Evolutionary conservation across 2,797 vertebrate genomes (phyloP).

Genomic region (Clangula hyemalis): DNA sequence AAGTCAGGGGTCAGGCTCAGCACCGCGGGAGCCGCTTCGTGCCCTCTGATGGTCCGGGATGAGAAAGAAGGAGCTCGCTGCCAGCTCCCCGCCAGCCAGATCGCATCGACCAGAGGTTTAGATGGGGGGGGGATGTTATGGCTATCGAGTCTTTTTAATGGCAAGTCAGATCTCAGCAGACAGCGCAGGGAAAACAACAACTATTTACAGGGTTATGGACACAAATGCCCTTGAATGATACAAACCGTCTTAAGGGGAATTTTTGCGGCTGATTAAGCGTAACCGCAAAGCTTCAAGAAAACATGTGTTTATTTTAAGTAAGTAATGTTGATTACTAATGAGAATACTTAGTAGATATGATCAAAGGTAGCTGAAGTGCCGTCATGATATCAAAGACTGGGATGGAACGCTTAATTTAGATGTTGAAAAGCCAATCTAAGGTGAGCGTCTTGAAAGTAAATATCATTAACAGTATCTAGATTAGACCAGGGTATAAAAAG

Average conservation of each 20-base stretch:
- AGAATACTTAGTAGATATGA: constrained; percentile 74
- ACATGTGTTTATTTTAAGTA: constrained; percentile 76
- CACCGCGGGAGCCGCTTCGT: not conserved
- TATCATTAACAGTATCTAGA: constrained; percentile 74
- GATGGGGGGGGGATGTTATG: not conserved
- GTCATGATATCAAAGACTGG: constrained; percentile 73
- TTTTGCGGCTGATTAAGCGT: constrained; percentile 69
- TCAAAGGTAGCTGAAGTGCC: constrained; percentile 73
- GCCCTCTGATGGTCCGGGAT: accelerated
- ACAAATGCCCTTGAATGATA: constrained; percentile 70
- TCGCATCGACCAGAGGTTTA: not conserved
- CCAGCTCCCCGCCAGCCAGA: accelerated
- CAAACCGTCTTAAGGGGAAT: constrained; percentile 67
- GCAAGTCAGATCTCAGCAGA: constrained; percentile 6
- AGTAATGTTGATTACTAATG: constrained; percentile 75
- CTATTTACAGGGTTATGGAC: constrained; percentile 63
- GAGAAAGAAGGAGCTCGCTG: not conserved
- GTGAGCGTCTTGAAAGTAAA: constrained; percentile 72
- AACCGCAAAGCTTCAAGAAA: constrained; percentile 73
- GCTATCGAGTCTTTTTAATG: constrained; percentile 1
- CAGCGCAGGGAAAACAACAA: not conserved
- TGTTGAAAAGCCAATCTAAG: constrained; percentile 75
- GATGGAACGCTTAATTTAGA: constrained; percentile 75
- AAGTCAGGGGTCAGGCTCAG: constrained; percentile 31
- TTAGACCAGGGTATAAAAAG: constrained; percentile 73